Percentiles rank a stretch among this genome's conserved stretches.
Conservation (phyloP, 1,140 invertebrate genomes). For the Scaptomyza montana region DNA sequence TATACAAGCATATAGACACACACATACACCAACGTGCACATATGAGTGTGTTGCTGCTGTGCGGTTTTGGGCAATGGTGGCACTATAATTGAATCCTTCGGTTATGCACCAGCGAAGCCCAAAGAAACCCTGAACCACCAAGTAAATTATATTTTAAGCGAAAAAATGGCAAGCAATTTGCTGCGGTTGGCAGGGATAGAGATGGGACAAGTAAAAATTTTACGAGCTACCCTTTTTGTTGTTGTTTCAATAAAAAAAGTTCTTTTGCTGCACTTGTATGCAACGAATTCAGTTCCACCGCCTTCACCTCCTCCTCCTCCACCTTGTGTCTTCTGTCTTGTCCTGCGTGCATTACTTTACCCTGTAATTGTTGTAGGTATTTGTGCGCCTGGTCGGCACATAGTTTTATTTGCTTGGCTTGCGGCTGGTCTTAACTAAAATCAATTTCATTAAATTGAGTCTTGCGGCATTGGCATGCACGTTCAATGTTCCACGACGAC, state of each 20-base stretch:
- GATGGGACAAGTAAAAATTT: constrained; percentile 56
- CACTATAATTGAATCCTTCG: constrained; percentile 75
- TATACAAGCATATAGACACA: background rate
- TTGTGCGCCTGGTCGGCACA: constrained; percentile 29
- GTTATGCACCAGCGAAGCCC: constrained; percentile 40
- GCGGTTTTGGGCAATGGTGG: constrained; percentile 47
- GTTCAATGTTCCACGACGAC: constrained; percentile 31
- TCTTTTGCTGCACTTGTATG: background rate
- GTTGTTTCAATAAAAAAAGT: background rate
- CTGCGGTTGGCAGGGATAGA: constrained; percentile 40
- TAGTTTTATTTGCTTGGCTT: constrained; percentile 53
- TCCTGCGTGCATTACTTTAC: constrained; percentile 18
- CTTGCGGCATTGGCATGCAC: constrained; percentile 52
- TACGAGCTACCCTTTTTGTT: constrained; percentile 40
- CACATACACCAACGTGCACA: background rate
- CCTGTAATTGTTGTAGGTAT: constrained; percentile 33
- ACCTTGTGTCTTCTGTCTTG: constrained; percentile 8
- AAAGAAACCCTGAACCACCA: constrained; percentile 27
- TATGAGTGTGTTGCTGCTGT: constrained; percentile 29
- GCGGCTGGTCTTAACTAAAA: constrained; percentile 51
- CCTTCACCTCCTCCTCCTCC: background rate
- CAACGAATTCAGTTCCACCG: background rate
- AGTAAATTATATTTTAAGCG: constrained; percentile 69
- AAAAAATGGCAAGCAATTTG: constrained; percentile 59
- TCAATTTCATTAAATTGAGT: constrained; percentile 62